phyloP scores from a whole-genome alignment of 2,113 vertebrate genomes.

The Rafetus swinhoei region DNA sequence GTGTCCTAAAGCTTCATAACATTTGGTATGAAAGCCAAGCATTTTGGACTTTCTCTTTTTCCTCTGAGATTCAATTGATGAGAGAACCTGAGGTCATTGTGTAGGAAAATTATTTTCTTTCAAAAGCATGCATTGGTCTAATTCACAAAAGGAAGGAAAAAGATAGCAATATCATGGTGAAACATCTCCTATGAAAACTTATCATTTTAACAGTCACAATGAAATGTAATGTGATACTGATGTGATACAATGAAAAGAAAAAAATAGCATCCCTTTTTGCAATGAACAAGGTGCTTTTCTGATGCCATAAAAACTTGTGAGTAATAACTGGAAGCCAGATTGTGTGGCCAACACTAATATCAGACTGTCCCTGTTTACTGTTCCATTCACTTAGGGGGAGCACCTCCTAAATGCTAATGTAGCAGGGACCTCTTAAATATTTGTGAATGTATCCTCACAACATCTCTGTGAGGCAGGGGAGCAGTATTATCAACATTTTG shows the following conservation, averaged over 20 bases:
- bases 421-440: neutral
- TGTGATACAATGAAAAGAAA: neutral
- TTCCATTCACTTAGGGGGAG: neutral
- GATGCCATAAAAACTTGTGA: neutral
- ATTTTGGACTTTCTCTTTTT: neutral
- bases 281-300: neutral
- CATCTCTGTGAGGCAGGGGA: neutral
- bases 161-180: neutral
- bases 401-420: neutral
- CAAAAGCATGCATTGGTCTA: neutral
- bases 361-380: neutral
- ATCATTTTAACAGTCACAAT: neutral
- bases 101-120: neutral
- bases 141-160: neutral
- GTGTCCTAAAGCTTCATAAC: neutral
- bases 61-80: neutral
- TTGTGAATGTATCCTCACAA: neutral
- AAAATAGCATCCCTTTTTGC: neutral
- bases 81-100: neutral
- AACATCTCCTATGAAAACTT: neutral
- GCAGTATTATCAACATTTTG: neutral
- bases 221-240: neutral
- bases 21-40: neutral
- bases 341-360: neutral
- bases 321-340: neutral